A percentile compares a stretch with the other conserved stretches of the same genome.
Conservation (phyloP, 2,888 invertebrate species). For the Spodoptera exigua region DNA sequence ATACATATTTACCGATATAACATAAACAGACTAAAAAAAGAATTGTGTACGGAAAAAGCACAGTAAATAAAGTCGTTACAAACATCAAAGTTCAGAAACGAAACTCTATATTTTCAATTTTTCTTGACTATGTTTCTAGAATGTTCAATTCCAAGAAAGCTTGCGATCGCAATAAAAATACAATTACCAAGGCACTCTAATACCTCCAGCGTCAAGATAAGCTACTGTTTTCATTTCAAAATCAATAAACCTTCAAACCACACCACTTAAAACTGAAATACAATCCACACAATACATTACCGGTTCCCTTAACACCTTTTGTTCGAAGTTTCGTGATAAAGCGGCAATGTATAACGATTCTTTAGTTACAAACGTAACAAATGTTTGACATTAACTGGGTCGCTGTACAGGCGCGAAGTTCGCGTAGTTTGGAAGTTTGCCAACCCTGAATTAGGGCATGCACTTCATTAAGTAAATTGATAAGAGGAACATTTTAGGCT, state of each 20-base stretch:
- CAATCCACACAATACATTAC: slow-evolving; percentile 19
- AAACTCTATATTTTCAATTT: too few relatives aligned
- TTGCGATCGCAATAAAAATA: not conserved
- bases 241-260: slow-evolving; percentile 25
- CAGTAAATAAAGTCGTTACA: too few relatives aligned
- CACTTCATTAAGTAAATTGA: slow-evolving; percentile 74
- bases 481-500: slow-evolving; percentile 63
- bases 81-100: too few relatives aligned
- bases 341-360: slow-evolving; percentile 30
- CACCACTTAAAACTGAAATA: slow-evolving; percentile 19
- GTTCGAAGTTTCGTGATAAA: slow-evolving; percentile 35
- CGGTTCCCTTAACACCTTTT: slow-evolving; percentile 30
- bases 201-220: slow-evolving; percentile 9
- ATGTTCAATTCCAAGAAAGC: too few relatives aligned
- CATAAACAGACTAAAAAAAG: too few relatives aligned
- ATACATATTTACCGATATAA: too few relatives aligned
- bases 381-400: slow-evolving; percentile 55
- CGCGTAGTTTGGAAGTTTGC: slow-evolving; percentile 62
- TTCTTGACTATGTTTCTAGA: too few relatives aligned
- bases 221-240: slow-evolving; percentile 13
- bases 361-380: slow-evolving; percentile 44
- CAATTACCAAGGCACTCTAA: not conserved
- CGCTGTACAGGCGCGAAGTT: slow-evolving; percentile 47
- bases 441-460: slow-evolving; percentile 71
- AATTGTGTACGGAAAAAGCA: too few relatives aligned